Percentiles rank a stretch among this genome's conserved stretches.
Evolutionary conservation across 2,113 vertebrate genomes (phyloP).

Genomic region (Pygoscelis adeliae): DNA sequence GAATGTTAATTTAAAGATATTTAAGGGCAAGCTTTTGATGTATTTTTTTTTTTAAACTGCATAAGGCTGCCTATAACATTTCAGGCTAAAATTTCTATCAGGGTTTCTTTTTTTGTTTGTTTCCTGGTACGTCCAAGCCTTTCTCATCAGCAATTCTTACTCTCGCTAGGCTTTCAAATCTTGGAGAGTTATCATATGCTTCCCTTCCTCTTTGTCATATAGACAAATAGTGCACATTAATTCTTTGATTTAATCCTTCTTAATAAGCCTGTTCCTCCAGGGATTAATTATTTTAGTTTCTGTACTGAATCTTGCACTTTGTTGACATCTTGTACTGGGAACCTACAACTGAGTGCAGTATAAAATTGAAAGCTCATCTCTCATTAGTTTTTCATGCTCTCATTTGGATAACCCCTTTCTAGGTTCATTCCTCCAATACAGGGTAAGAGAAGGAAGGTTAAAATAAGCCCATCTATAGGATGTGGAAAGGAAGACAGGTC

Average conservation of each 20-base stretch:
- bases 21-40: background rate
- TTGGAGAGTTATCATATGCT: constrained; percentile 39
- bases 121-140: background rate
- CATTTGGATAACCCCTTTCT: constrained; percentile 1
- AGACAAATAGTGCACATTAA: constrained; percentile 41
- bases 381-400: constrained; percentile 32
- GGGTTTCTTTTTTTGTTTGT: background rate
- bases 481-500: background rate
- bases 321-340: constrained; percentile 65
- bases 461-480: background rate
- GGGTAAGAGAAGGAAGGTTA: background rate
- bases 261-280: constrained; percentile 67
- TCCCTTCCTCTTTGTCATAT: constrained; percentile 42
- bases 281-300: constrained; percentile 69
- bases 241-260: constrained; percentile 70
- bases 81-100: background rate
- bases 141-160: constrained; percentile 9
- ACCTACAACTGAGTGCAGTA: background rate
- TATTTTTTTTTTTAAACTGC: background rate
- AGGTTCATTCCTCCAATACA: background rate
- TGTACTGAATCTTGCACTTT: constrained; percentile 64
- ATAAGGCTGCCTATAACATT: background rate
- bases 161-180: background rate
- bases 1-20: background rate
- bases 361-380: constrained; percentile 51